A percentile compares a stretch with the other conserved stretches of the same genome.
These are phyloP conservation scores for Trinectes maculatus DNA, from an alignment of 2,113 vertebrate genomes.

Conservation along the genomic window DNA sequence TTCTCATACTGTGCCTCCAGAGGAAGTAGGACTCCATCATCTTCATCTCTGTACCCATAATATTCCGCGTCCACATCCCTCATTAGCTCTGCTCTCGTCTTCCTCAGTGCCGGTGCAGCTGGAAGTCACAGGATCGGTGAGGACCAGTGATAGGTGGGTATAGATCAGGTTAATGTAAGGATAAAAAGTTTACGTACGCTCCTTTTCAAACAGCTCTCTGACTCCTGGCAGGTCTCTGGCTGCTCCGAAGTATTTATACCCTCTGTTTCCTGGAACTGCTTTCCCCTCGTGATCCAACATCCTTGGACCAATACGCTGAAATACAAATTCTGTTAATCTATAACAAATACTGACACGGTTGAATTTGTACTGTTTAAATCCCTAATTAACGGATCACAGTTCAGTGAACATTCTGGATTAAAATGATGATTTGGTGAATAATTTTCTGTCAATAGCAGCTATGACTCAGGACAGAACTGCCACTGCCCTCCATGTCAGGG, in stretches of 20 bases:
- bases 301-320: constrained; percentile 90
- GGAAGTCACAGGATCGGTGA: constrained; percentile 22
- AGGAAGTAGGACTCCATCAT: constrained; percentile 93
- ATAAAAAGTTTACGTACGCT: constrained; percentile 84
- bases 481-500: too few species aligned
- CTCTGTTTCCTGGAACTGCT: constrained; percentile 96
- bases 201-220: constrained; percentile 95
- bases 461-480: too few species aligned
- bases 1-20: constrained; percentile 92
- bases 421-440: background rate
- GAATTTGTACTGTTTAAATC: too few species aligned
- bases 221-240: constrained; percentile 96
- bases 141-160: background rate
- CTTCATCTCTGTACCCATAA: constrained; percentile 95
- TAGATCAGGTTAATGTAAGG: background rate
- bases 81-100: constrained; percentile 94
- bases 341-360: too few species aligned
- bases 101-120: constrained; percentile 90
- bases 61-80: constrained; percentile 96
- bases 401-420: background rate
- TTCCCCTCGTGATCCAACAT: constrained; percentile 98
- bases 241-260: constrained; percentile 98
- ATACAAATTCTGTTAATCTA: too few species aligned
- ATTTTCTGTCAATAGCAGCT: background rate
- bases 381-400: too few species aligned